Percentiles rank a stretch among this genome's conserved stretches.
phyloP scores from a whole-genome alignment of 1,140 invertebrate species.

The Episyrphus balteatus region DNA sequence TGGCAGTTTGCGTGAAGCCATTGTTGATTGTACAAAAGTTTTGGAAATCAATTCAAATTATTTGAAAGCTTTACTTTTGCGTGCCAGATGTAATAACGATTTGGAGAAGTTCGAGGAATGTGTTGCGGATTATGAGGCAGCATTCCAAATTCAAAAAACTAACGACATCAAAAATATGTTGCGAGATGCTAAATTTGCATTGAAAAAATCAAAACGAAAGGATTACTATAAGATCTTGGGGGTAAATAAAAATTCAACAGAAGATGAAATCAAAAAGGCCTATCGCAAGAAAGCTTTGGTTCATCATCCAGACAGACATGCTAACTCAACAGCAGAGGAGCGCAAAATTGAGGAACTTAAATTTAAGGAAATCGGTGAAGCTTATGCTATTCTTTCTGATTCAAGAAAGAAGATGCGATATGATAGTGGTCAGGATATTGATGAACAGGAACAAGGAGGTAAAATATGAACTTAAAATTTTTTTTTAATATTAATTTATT shows the following conservation, averaged over 20 bases:
- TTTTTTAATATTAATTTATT: not conserved
- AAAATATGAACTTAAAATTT: not conserved
- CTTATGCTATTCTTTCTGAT: conserved; percentile 90
- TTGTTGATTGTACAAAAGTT: conserved; percentile 77
- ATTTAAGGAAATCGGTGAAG: conserved; percentile 96
- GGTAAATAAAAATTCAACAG: conserved; percentile 68
- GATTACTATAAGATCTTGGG: conserved; percentile 97
- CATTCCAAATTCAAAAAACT: conserved; percentile 73
- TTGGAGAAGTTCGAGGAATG: conserved; percentile 78
- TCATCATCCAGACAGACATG: conserved; percentile 85
- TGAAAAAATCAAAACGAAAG: conserved; percentile 89
- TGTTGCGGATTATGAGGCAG: conserved; percentile 82
- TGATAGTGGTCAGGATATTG: conserved; percentile 85
- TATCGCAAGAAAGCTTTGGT: conserved; percentile 81
- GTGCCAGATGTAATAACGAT: conserved; percentile 78
- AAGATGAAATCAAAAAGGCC: conserved; percentile 93
- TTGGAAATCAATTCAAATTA: conserved; percentile 80
- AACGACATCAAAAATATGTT: conserved; percentile 64
- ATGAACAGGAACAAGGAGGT: conserved; percentile 40
- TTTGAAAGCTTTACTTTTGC: conserved; percentile 74
- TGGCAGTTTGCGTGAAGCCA: conserved; percentile 62
- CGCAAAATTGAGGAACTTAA: conserved; percentile 86
- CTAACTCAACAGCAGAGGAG: conserved; percentile 68
- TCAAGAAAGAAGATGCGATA: conserved; percentile 82
- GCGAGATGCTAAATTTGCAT: conserved; percentile 73